Base-by-base conservation (phyloP, 2,888 invertebrate species). In the Diarsia rubi region DNA sequence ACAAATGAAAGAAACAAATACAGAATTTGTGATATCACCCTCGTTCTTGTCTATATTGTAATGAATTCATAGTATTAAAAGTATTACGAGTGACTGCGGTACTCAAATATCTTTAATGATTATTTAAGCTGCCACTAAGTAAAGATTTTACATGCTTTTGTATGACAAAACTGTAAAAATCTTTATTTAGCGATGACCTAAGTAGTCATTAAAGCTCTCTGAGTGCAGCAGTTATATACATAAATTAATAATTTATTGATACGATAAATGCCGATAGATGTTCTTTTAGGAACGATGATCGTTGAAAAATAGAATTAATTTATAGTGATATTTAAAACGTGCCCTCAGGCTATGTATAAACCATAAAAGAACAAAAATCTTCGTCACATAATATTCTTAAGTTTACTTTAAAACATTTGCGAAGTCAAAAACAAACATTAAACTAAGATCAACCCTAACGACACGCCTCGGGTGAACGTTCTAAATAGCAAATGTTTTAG, bases 401-500 rank as follows among this genome's bases (percentile, higher is more conserved):
- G 45, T 45, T 42, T 47, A 57, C 24, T 74, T 57, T 65, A 49
- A 68, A 69, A 69, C 11, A 71, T 71, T 74, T 74, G 74, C 31
- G 12, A 45, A 60, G 44, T 59, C 42, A 59, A 59, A 59, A 78
- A 60, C 63, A 73, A 72, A 75, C 45, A 82, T 82, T 60, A 72
- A 66, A 67, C 42, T 37, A 6, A 57, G 63, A 79, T 73, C 69
- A 75, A 69, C 64, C 59, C 31, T 73, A 80, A 75, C 68, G 73
- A 78, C 70, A 52, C 12, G 73, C 69, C 42, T 73, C 64, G 67
- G 75, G 72, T 72, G 54, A 81, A 73, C 64, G 75, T 42, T 75
- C 78, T 79, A 76, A 72, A 74, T 49, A 72, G 57, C 69, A 84
- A 86, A 86, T 83, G 74, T 73, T 76, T 73, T 47, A 75, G 73